Evolutionary conservation across 1,140 invertebrate species (phyloP), one percentile per base, ranked within the genome.

Genomic region (Drosophila erecta): DNA sequence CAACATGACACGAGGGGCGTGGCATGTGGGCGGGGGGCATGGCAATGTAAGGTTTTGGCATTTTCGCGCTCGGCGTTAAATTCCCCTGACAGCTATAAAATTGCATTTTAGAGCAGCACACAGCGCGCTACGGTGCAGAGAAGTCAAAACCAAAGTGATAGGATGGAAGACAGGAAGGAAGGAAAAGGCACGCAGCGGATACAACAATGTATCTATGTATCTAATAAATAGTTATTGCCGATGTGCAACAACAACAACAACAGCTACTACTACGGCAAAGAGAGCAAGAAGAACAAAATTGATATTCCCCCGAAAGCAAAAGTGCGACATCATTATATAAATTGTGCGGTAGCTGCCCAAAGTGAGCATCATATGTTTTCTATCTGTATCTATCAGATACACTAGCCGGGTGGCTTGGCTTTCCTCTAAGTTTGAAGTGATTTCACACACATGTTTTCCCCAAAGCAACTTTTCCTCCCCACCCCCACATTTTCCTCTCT

Each of bases 251-350:
- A 56, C 64, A 73, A 54, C 27, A 66, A 54, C 38, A 56, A 66
- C 53, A 38, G 30, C 6, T 46, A 53, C 12, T 44, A 22, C n/a
- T 11, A 37, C 17, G 20, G 6, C 37, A 20, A 11, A 47, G 27
- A 22, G 33, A 55, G 10, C 30, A 46, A 35, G 20, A 57, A 41
- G 44, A 55, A 77, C 79, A 89, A 89, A 84, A 89, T 89, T 89
- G 84, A 89, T 89, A 89, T 89, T 89, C 84, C 84, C 79, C 62
- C 35, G 74, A 56, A 49, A 65, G 60, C 72, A 84, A 89, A 89
- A 89, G 84, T 89, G 84, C 84, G 84, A 90, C 84, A 89, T 89
- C 84, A 89, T 89, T 89, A 89, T 89, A 89, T 89, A 89, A 89
- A 89, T 84, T 84, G 84, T 84, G 72, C 64, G 76, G 67, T 72